These are phyloP conservation scores for Calidris pugnax DNA, from an alignment of 2,113 vertebrate species.

Conservation along the genomic window DNA sequence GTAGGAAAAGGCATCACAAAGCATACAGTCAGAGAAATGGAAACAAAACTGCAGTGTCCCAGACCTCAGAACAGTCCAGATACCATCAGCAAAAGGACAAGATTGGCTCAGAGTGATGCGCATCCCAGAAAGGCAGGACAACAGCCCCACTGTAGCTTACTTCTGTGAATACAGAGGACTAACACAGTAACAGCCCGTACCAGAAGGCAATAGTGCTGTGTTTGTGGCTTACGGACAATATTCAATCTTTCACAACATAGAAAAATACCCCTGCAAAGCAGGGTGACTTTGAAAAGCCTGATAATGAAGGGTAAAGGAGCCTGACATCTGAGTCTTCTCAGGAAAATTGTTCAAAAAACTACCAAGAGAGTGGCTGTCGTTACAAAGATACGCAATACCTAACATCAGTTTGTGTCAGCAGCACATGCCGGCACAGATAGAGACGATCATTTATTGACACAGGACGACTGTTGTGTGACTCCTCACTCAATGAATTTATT, in stretches of 20 bases:
- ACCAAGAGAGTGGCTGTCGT: fast-evolving
- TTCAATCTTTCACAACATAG: not conserved
- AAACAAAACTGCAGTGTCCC: conserved; percentile 62
- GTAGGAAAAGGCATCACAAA: conserved; percentile 29
- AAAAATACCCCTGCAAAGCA: not conserved
- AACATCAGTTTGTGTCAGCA: not conserved
- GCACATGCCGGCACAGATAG: not conserved
- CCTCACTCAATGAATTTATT: not conserved
- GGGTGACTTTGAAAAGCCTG: not conserved
- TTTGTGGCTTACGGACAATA: not conserved
- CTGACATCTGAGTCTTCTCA: not conserved
- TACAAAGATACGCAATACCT: not conserved
- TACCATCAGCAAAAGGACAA: conserved; percentile 6
- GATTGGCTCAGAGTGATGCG: conserved; percentile 3
- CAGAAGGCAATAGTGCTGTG: conserved; percentile 14
- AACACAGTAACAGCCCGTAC: conserved; percentile 21
- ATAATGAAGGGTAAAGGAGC: not conserved
- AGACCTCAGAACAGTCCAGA: not conserved
- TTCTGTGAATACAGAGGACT: conserved; percentile 15
- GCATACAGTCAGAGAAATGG: conserved; percentile 52
- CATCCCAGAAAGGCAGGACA: conserved; percentile 33
- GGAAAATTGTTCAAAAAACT: not conserved
- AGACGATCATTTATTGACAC: not conserved
- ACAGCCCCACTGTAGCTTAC: conserved; percentile 39
- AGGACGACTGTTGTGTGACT: not conserved